These are phyloP conservation scores for Platanista minor DNA, from an alignment of 2,113 vertebrate genomes.

Conservation along the genomic window DNA sequence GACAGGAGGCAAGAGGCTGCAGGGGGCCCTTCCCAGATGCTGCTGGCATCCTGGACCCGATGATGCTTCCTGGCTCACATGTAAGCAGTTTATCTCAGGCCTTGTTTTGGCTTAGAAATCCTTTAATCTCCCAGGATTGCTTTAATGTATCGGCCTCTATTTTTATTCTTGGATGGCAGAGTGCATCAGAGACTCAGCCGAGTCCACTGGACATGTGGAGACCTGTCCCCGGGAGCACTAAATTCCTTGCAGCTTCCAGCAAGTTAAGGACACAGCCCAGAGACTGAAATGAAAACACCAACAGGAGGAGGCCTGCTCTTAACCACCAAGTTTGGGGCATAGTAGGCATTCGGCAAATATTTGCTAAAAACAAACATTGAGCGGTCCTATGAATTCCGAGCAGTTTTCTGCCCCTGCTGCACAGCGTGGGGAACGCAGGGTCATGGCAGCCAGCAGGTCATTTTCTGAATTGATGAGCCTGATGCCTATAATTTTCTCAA, in stretches of 20 bases:
- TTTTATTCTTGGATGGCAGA: slow-evolving; percentile 50
- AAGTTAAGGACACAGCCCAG: background rate
- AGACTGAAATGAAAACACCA: background rate
- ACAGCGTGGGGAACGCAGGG: fast-evolving
- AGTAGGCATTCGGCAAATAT: background rate
- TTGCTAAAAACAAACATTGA: background rate
- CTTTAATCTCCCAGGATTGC: slow-evolving; percentile 46
- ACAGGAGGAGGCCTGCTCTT: background rate
- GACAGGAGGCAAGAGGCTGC: background rate
- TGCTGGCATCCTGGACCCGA: background rate
- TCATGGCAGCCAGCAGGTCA: fast-evolving
- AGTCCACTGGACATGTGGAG: background rate
- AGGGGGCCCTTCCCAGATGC: background rate
- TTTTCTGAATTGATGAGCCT: background rate
- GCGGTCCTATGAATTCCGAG: fast-evolving
- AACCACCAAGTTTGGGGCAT: fast-evolving
- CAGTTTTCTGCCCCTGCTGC: fast-evolving
- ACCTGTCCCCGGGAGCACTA: background rate
- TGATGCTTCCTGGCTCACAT: background rate
- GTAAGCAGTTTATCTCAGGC: slow-evolving; percentile 46
- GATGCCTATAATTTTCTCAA: background rate
- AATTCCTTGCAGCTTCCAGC: background rate
- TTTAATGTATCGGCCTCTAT: slow-evolving; percentile 41
- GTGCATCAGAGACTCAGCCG: background rate
- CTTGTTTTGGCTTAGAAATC: slow-evolving; percentile 33